Conservation (phyloP, 2,888 invertebrate genomes). For the Caenorhabditis afra region DNA sequence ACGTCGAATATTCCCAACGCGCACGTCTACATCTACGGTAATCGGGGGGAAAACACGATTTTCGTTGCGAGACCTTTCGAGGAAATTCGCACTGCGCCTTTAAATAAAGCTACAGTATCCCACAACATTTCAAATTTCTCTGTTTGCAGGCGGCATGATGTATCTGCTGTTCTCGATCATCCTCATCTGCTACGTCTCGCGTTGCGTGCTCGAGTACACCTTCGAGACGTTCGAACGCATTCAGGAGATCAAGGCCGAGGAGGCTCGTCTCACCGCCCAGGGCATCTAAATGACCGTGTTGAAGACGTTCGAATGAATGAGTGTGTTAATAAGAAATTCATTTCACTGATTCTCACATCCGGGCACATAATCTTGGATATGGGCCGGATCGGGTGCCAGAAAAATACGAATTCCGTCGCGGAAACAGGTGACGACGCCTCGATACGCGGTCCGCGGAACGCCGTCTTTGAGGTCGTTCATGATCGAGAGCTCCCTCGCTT, state of each 20-base stretch:
- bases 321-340: no score
- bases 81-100: no score
- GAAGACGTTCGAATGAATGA: no score
- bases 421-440: slow-evolving; percentile 93
- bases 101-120: neutral
- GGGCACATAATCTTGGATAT: slow-evolving; percentile 60
- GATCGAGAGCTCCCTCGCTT: slow-evolving; percentile 37
- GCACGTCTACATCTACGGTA: slow-evolving; percentile 38
- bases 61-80: neutral
- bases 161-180: slow-evolving; percentile 27
- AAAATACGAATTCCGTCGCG: slow-evolving; percentile 89
- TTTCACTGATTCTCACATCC: no score
- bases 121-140: neutral
- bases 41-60: no score
- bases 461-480: slow-evolving; percentile 86
- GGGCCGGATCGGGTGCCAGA: slow-evolving; percentile 86
- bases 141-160: slow-evolving; percentile 12
- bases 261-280: neutral
- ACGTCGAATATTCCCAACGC: slow-evolving; percentile 7
- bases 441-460: slow-evolving; percentile 95
- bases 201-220: slow-evolving; percentile 20
- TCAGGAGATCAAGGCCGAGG: slow-evolving; percentile 19
- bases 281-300: no score
- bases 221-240: slow-evolving; percentile 25
- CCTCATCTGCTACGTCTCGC: slow-evolving; percentile 24